phyloP scores from a whole-genome alignment of 2,888 invertebrate genomes.

The Hoplodrina ambigua region DNA sequence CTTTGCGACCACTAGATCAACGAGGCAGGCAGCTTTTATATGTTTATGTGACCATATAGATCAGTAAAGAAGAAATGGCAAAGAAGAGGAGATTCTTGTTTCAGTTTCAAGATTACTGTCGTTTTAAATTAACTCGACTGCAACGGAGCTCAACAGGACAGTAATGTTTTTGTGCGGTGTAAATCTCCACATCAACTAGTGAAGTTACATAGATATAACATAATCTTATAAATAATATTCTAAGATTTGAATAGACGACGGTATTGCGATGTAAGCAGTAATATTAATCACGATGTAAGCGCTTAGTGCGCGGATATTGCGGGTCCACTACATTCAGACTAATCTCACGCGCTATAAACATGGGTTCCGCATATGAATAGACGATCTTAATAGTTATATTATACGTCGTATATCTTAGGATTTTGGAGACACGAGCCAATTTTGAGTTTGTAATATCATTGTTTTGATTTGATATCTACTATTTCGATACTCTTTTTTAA shows the following conservation, averaged over 20 bases:
- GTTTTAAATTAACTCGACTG: not conserved
- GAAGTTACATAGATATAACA: not conserved
- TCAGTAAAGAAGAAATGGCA: too few relatives aligned
- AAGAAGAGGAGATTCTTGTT: not conserved
- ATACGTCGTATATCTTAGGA: conserved; percentile 10
- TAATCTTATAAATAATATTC: conserved; percentile 33
- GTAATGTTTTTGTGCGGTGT: not conserved
- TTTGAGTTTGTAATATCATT: not conserved
- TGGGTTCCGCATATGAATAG: conserved; percentile 59
- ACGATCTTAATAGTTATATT: conserved; percentile 44
- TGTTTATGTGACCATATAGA: too few relatives aligned
- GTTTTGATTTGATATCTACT: not conserved
- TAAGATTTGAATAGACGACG: conserved; percentile 14
- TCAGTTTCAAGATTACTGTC: not conserved
- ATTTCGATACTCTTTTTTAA: too few relatives aligned
- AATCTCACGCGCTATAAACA: conserved; percentile 81
- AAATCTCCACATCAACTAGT: not conserved
- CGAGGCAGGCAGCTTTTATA: too few relatives aligned
- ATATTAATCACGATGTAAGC: conserved; percentile 71
- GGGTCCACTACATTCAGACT: conserved; percentile 77
- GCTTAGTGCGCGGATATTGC: conserved; percentile 73
- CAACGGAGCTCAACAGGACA: too few relatives aligned
- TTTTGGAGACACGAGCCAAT: not conserved
- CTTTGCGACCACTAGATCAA: too few relatives aligned
- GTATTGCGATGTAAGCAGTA: conserved; percentile 58